phyloP scores from a whole-genome alignment of 2,888 invertebrate genomes.

The Drosophila fungiperda region DNA sequence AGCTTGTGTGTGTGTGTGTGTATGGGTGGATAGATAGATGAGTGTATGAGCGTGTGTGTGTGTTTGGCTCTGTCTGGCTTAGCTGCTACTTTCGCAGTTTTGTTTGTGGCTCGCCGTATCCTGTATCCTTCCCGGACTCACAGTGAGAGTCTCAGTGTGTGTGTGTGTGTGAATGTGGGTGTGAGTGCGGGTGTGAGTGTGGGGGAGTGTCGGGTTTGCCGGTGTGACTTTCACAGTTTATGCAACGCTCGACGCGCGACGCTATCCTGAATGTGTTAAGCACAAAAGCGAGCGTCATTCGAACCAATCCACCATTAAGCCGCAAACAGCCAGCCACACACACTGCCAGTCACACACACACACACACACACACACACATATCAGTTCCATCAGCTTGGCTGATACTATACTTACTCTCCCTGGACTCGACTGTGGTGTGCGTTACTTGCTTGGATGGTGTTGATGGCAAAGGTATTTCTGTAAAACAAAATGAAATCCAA shows the following conservation, averaged over 20 bases:
- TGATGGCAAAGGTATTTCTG: constrained; percentile 96
- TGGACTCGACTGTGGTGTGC: constrained; percentile 84
- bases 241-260: constrained; percentile 49
- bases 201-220: constrained; percentile 57
- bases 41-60: constrained; percentile 16
- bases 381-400: constrained; percentile 42
- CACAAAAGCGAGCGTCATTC: constrained; percentile 54
- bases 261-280: constrained; percentile 63
- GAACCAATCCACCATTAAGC: background rate
- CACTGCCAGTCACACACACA: background rate
- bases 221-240: constrained; percentile 79
- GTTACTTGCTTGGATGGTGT: constrained; percentile 90
- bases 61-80: constrained; percentile 74
- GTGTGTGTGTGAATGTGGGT: background rate
- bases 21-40: constrained; percentile 30
- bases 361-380: constrained; percentile 14
- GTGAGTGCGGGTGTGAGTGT: constrained; percentile 4
- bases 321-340: background rate
- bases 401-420: constrained; percentile 85
- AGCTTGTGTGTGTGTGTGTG: background rate
- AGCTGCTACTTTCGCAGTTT: constrained; percentile 77
- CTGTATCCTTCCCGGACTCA: constrained; percentile 50
- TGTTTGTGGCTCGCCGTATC: constrained; percentile 76
- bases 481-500: constrained; percentile 72
- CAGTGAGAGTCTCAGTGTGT: constrained; percentile 2